Evolutionary conservation across 2,888 invertebrate species (phyloP).

Genomic region (Cetonia aurata): DNA sequence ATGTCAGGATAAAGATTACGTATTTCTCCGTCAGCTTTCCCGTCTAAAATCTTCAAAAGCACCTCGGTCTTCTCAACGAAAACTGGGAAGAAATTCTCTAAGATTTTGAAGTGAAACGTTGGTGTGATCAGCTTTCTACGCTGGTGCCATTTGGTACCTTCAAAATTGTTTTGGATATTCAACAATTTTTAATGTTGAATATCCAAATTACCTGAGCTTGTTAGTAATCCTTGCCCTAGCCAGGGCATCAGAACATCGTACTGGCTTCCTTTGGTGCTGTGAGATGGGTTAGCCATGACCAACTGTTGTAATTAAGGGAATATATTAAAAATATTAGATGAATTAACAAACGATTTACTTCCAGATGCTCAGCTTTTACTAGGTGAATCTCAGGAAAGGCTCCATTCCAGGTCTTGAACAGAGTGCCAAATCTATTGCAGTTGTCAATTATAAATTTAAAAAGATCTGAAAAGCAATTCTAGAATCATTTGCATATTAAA

Average conservation of each 20-base stretch:
- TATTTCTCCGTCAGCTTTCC: constrained; percentile 53
- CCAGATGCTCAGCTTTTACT: constrained; percentile 53
- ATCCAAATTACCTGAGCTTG: constrained; percentile 36
- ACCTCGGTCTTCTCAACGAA: constrained; percentile 56
- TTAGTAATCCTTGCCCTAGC: constrained; percentile 41
- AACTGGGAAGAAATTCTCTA: constrained; percentile 57
- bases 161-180: neutral
- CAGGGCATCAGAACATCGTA: constrained; percentile 34
- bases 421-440: constrained; percentile 39
- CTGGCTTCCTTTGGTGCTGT: constrained; percentile 25
- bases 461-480: constrained; percentile 1
- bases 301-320: neutral
- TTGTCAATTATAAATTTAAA: neutral
- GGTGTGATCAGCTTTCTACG: constrained; percentile 57
- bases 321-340: neutral
- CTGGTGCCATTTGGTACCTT: constrained; percentile 55
- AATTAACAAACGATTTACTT: constrained; percentile 46
- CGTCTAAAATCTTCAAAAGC: constrained; percentile 51
- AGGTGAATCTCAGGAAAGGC: constrained; percentile 52
- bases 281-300: constrained; percentile 28
- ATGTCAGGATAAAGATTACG: constrained; percentile 59
- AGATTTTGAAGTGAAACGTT: constrained; percentile 59
- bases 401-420: constrained; percentile 55
- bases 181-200: neutral
- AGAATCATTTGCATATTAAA: no score